Conservation (phyloP, 2,888 invertebrate species). For the Sesia apiformis region DNA sequence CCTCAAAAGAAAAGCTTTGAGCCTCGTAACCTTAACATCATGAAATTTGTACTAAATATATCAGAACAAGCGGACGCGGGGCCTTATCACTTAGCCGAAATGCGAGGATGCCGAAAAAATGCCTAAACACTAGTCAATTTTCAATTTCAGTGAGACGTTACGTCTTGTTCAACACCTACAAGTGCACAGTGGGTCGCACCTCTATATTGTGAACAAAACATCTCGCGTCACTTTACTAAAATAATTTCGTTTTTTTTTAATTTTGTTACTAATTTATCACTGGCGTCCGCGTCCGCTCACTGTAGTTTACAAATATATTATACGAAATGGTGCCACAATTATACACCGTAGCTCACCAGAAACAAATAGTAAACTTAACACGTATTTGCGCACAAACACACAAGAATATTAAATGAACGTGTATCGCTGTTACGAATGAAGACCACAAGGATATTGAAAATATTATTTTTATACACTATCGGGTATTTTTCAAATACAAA, state of each 20-base stretch:
- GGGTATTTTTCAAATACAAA: slow-evolving; percentile 51
- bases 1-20: slow-evolving; percentile 72
- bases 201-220: slow-evolving; percentile 20
- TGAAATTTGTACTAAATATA: slow-evolving; percentile 76
- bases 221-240: slow-evolving; percentile 37
- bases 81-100: slow-evolving; percentile 71
- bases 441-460: slow-evolving; percentile 73
- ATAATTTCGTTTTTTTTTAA: slow-evolving; percentile 66
- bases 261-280: slow-evolving; percentile 70
- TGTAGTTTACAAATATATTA: slow-evolving; percentile 67
- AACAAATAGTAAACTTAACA: slow-evolving; percentile 33
- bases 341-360: slow-evolving; percentile 49
- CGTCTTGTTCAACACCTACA: neutral
- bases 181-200: slow-evolving; percentile 11
- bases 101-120: slow-evolving; percentile 73
- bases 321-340: slow-evolving; percentile 51
- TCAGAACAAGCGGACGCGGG: slow-evolving; percentile 67
- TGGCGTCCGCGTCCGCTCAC: slow-evolving; percentile 66
- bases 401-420: slow-evolving; percentile 49
- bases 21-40: slow-evolving; percentile 74
- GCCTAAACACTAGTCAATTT: slow-evolving; percentile 70
- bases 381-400: slow-evolving; percentile 38
- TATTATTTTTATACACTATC: slow-evolving; percentile 34
- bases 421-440: slow-evolving; percentile 68
- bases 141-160: slow-evolving; percentile 19